Conservation (phyloP, 2,888 invertebrate genomes). For the Pherbina coryleti region DNA sequence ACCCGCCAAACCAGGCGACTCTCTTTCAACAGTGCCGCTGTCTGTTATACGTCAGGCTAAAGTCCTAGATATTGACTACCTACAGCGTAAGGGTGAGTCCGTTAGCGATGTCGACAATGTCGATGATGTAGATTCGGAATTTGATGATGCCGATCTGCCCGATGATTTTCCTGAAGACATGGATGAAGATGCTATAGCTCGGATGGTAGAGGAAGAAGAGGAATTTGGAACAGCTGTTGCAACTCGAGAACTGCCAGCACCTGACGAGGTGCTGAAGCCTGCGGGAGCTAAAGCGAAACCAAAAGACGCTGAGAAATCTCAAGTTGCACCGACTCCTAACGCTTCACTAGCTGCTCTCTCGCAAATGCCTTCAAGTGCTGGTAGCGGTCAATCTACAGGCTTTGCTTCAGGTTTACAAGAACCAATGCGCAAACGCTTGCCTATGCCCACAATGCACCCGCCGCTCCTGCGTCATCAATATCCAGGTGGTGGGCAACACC, state of each 20-base stretch:
- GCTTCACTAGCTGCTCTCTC: conserved; percentile 42
- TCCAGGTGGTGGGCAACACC: conserved; percentile 55
- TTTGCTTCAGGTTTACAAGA: conserved; percentile 68
- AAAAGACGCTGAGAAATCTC: conserved; percentile 43
- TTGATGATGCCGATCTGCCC: conserved; percentile 68
- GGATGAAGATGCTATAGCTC: conserved; percentile 70
- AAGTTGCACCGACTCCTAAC: conserved; percentile 8
- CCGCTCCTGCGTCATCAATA: conserved; percentile 65
- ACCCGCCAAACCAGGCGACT: conserved; percentile 60
- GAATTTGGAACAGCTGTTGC: conserved; percentile 74
- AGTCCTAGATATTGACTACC: conserved; percentile 67
- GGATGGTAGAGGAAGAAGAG: conserved; percentile 76
- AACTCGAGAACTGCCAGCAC: conserved; percentile 71
- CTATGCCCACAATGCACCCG: conserved; percentile 68
- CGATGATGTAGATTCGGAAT: conserved; percentile 63
- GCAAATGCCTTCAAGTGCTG: conserved; percentile 36
- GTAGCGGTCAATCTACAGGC: conserved; percentile 54
- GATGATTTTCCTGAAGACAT: conserved; percentile 71
- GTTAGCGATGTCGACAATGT: conserved; percentile 60
- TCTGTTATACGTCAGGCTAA: conserved; percentile 69
- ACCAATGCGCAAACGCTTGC: conserved; percentile 65
- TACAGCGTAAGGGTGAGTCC: conserved; percentile 66
- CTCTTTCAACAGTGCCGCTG: conserved; percentile 67
- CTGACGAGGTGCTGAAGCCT: conserved; percentile 63
- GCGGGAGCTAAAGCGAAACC: conserved; percentile 47